Base-by-base conservation (phyloP, 1,140 invertebrate species). In the Brachionus calyciflorus region DNA sequence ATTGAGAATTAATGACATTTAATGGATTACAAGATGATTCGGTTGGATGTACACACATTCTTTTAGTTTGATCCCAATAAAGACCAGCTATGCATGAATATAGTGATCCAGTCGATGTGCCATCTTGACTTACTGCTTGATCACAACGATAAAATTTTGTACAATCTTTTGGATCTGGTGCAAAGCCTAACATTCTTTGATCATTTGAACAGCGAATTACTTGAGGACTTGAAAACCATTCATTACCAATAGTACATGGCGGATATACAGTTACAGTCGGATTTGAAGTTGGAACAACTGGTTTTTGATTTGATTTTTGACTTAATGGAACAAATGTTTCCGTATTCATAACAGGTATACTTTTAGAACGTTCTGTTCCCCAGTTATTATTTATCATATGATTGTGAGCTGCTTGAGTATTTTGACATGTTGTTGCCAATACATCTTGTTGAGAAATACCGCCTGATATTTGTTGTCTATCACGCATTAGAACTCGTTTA, bases 81-180 rank as follows among this genome's bases (percentile, higher is more conserved):
- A 77, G 41, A 48, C 76, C 76, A 14, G 40, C 55, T 14, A 77
- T 19, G 28, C 76, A 77, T 53, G 53, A 60, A 40, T 30, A 37
- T 12, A 77, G 14, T 14, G 17, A 63, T 3, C 73, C 73, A 17
- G 60, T 65, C 6, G 60, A 65, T 51, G 17, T 17, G 19, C 49
- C 55, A 51, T 53, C 53, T 24, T 44, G 40, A 9, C 2, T 40
- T 7, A 19, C 14, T 48, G 26, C 17, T 63, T 51, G 49, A 24
- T 60, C 53, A 33, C 76, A 77, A 0, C 41, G 3, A 17, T 77
- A 77, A 19, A 55, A 77, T 77, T 57, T 77, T 1, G 55, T 53
- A 26, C 76, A 77, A 68, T 77, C 76, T 41, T 63, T 77, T n/a
- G 76, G 55, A 48, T 77, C 76, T 12, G 76, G 76, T 0, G 76